Base-by-base conservation (phyloP, 2,888 invertebrate genomes). In the Andrena praecox region DNA sequence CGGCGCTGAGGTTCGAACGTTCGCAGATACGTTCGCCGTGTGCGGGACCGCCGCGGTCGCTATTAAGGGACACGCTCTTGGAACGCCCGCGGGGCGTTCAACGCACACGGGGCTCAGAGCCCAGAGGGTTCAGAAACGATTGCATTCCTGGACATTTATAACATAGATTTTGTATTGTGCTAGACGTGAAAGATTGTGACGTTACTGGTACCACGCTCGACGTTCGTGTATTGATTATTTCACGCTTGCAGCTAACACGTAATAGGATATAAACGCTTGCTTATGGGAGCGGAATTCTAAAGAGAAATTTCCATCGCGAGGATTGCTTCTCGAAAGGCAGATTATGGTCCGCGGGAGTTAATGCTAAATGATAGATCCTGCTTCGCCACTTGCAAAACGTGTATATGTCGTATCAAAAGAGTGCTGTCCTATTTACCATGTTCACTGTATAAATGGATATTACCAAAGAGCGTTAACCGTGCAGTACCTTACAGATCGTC, bases 401-500 rank as follows among this genome's bases (percentile, higher is more conserved):
- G 62, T 76, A 31, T 77, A 70, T 60, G 42, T 77, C 12, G n/a
- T 78, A 35, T 54, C 27, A 16, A 66, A 78, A 78, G 33, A 78
- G 29, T 67, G 42, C 66, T 82, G 42, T 71, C 56, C 75, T 80
- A 72, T 59, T 54, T 75, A 75, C 48, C 56, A 56, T 42, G 68
- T 64, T 76, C 64, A 27, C 35, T 79, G 60, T 74, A 71, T 72
- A 74, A 77, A 81, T 52, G 48, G 31, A 54, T 52, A 70, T 60
- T 87, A 83, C 85, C 83, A 87, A 87, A 87, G 83, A 85, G 64
- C 56, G 50, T 81, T 29, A 59, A 72, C 67, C 56, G 77, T 85
- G 71, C 75, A 78, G 69, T 85, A 84, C 74, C 63, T 85, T 72
- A 64, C 64, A 52, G 20, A 79, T 71, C 60, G 62, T 59, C 75